Conservation (phyloP, 1,140 invertebrate species). For the Rhynchophorus ferrugineus region DNA sequence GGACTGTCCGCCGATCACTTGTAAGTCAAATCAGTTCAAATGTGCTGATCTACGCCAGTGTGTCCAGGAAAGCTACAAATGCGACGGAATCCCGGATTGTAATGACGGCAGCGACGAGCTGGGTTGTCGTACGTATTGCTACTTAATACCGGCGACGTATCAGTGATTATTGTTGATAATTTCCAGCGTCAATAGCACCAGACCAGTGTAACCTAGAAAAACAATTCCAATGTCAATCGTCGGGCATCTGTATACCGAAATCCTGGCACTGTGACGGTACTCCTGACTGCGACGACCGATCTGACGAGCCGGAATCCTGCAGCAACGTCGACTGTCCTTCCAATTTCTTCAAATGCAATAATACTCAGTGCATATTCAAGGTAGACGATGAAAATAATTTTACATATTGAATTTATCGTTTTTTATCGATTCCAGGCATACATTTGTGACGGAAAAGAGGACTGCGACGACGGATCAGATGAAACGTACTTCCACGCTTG, state of each 20-base stretch:
- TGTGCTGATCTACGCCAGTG: constrained; percentile 88
- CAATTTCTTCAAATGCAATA: constrained; percentile 80
- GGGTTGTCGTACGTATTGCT: constrained; percentile 60
- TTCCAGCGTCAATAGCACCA: constrained; percentile 61
- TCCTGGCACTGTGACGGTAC: constrained; percentile 93
- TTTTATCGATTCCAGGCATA: constrained; percentile 50
- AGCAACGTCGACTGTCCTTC: constrained; percentile 65
- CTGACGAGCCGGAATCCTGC: constrained; percentile 82
- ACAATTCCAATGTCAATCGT: constrained; percentile 80
- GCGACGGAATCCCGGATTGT: constrained; percentile 86
- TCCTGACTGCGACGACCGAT: constrained; percentile 84
- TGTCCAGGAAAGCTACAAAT: constrained; percentile 87
- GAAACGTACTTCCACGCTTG: constrained; percentile 75
- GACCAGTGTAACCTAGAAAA: constrained; percentile 83
- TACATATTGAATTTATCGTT: neutral
- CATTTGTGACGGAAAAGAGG: constrained; percentile 92
- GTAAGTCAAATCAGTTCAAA: constrained; percentile 87
- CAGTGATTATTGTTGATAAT: constrained; percentile 12
- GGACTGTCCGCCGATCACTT: constrained; percentile 91
- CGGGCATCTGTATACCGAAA: constrained; percentile 86
- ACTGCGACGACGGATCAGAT: constrained; percentile 92
- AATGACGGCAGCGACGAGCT: constrained; percentile 89
- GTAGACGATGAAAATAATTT: constrained; percentile 11
- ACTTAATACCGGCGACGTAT: neutral
- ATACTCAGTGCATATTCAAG: constrained; percentile 85